Conservation (phyloP, 1,140 invertebrate species). For the Drosophila nigrodunni region DNA sequence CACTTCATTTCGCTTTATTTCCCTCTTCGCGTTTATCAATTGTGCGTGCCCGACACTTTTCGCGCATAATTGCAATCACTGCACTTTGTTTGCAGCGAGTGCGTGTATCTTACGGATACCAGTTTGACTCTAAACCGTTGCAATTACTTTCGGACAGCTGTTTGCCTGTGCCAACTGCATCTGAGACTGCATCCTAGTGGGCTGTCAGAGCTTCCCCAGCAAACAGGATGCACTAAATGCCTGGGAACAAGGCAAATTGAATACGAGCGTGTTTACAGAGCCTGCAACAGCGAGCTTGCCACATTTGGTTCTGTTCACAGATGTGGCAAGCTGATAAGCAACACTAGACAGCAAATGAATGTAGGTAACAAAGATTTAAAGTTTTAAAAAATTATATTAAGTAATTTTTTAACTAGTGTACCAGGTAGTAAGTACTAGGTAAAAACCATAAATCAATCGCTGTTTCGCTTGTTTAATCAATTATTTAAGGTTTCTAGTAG, state of each 20-base stretch:
- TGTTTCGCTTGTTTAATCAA: too few species aligned
- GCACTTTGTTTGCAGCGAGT: slow-evolving; percentile 38
- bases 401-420: too few species aligned
- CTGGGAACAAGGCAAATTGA: slow-evolving; percentile 59
- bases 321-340: slow-evolving; percentile 30
- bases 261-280: slow-evolving; percentile 35
- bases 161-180: slow-evolving; percentile 22
- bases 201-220: background rate
- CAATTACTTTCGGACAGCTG: slow-evolving; percentile 22
- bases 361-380: background rate
- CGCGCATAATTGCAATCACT: slow-evolving; percentile 61
- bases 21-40: slow-evolving; percentile 47
- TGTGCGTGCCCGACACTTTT: slow-evolving; percentile 58
- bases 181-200: background rate
- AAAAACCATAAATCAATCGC: too few species aligned
- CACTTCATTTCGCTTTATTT: slow-evolving; percentile 23
- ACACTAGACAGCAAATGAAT: background rate
- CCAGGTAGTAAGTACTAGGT: too few species aligned
- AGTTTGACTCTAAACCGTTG: slow-evolving; percentile 18
- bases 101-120: slow-evolving; percentile 51
- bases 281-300: slow-evolving; percentile 16
- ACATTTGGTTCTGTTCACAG: slow-evolving; percentile 19
- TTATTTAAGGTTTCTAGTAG: too few species aligned
- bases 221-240: slow-evolving; percentile 54
- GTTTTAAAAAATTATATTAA: background rate